These are phyloP conservation scores for cat (Felis catus) DNA, from an alignment of 2,113 vertebrate species.

Conservation along the genomic window F.catus_Fca126_mat1.0 CM031420.1:92107001-92107500, in stretches of 20 bases:
- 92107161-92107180: conserved; percentile 2
- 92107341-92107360: neutral
- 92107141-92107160: neutral
- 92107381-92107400: neutral
- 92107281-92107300: neutral
- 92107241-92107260: neutral
- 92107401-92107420: neutral
- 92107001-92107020: neutral
- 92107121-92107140: neutral
- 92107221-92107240: neutral
- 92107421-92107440: neutral
- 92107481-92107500: neutral
- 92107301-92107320: neutral
- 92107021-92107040: neutral
- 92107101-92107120: neutral
- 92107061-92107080: neutral
- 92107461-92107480: neutral
- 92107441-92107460: neutral
- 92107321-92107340: neutral
- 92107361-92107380: neutral
- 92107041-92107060: neutral
- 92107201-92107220: neutral
- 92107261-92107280: neutral
- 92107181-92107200: neutral
- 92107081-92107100: neutral